phyloP scores from a whole-genome alignment of 2,113 vertebrate genomes.

The Aythya baeri region DNA sequence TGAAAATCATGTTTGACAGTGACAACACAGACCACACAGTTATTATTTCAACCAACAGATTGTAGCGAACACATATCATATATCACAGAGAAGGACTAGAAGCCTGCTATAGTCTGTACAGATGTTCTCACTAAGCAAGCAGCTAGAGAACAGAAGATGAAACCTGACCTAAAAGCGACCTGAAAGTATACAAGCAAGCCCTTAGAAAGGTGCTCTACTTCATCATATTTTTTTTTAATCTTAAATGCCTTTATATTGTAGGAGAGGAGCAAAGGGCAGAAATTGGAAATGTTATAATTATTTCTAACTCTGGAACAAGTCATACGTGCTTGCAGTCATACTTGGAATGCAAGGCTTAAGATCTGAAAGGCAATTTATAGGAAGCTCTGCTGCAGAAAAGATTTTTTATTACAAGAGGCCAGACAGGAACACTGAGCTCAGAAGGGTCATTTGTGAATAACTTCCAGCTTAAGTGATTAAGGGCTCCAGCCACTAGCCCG shows the following conservation, averaged over 20 bases:
- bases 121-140: slow-evolving; percentile 40
- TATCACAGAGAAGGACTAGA: slow-evolving; percentile 5
- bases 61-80: not conserved
- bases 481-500: not conserved
- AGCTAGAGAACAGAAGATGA: slow-evolving; percentile 1
- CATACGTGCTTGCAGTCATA: not conserved
- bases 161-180: not conserved
- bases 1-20: slow-evolving; percentile 6
- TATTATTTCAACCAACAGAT: slow-evolving; percentile 29
- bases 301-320: not conserved
- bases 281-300: not conserved
- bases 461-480: slow-evolving; percentile 12
- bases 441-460: not conserved
- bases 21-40: slow-evolving; percentile 15
- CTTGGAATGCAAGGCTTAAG: not conserved
- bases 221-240: not conserved
- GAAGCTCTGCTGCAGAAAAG: not conserved
- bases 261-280: not conserved
- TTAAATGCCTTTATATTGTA: not conserved
- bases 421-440: not conserved
- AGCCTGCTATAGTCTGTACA: not conserved
- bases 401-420: not conserved
- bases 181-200: not conserved
- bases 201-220: not conserved
- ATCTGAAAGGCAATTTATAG: not conserved